These are phyloP conservation scores for Manis crassicaudata DNA, from an alignment of 2,797 vertebrate species.

Conservation along the genomic window DNA sequence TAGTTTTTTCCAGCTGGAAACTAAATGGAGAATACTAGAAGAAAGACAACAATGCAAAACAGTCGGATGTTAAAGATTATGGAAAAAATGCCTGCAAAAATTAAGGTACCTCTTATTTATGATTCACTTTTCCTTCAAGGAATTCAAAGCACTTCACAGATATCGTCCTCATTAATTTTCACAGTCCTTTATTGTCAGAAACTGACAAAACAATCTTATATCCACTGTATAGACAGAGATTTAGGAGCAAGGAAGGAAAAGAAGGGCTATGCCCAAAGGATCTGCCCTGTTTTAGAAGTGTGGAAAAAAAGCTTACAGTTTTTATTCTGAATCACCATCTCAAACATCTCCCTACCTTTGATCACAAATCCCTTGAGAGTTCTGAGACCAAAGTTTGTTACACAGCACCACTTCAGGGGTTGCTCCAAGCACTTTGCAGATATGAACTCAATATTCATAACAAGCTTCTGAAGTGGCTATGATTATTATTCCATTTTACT, in stretches of 20 bases:
- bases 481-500: neutral
- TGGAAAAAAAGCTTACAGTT: neutral
- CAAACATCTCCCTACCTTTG: neutral
- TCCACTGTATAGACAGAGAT: neutral
- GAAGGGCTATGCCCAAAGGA: neutral
- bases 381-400: neutral
- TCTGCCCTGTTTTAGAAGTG: neutral
- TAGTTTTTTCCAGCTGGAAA: neutral
- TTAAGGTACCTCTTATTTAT: neutral
- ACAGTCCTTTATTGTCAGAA: neutral
- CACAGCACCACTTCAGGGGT: neutral
- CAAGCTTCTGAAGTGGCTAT: neutral
- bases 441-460: neutral
- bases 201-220: neutral
- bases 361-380: neutral
- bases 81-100: slow-evolving; percentile 24
- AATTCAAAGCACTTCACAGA: slow-evolving; percentile 5
- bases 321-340: slow-evolving; percentile 2
- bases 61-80: neutral
- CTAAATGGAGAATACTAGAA: neutral
- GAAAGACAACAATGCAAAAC: neutral
- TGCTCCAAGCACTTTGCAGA: neutral
- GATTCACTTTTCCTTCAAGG: slow-evolving; percentile 5
- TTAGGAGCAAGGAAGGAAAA: neutral
- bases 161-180: neutral